Evolutionary conservation across 2,888 invertebrate species (phyloP).

Genomic region (Netelia melanura): DNA sequence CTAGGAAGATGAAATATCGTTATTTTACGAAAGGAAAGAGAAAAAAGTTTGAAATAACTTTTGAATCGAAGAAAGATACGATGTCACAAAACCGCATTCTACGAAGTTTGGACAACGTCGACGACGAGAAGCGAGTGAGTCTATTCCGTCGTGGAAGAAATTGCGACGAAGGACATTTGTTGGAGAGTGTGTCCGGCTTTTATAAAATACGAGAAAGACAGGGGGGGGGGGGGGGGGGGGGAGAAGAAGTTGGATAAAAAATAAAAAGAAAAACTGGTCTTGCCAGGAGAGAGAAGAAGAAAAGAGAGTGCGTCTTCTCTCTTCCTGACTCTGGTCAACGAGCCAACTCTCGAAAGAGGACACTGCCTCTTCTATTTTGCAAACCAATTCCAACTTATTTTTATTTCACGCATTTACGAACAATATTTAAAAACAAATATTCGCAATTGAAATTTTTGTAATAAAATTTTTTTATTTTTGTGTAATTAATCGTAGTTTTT

Average conservation of each 20-base stretch:
- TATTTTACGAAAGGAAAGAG: neutral
- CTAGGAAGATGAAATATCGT: constrained; percentile 4
- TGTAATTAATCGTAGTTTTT: neutral
- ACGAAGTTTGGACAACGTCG: neutral
- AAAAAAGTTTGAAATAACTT: neutral
- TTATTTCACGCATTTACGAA: too few relatives aligned
- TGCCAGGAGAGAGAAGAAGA: constrained; percentile 12
- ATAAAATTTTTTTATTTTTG: neutral
- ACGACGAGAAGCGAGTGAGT: constrained; percentile 13
- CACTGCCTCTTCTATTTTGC: too few relatives aligned
- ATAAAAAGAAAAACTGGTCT: constrained; percentile 44
- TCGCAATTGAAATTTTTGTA: neutral
- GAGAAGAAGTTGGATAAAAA: neutral
- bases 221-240: neutral
- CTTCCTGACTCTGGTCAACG: constrained; percentile 35
- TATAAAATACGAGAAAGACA: neutral
- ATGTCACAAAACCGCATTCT: neutral
- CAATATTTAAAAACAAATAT: too few relatives aligned
- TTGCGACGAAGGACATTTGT: constrained; percentile 20
- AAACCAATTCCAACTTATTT: too few relatives aligned
- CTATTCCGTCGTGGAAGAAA: constrained; percentile 15
- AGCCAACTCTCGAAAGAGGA: constrained; percentile 6
- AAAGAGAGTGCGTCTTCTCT: constrained; percentile 17
- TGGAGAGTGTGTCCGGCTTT: constrained; percentile 24
- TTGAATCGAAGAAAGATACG: too few relatives aligned